Base-by-base conservation (phyloP, 1,140 invertebrate species). In the Pinna nobilis region DNA sequence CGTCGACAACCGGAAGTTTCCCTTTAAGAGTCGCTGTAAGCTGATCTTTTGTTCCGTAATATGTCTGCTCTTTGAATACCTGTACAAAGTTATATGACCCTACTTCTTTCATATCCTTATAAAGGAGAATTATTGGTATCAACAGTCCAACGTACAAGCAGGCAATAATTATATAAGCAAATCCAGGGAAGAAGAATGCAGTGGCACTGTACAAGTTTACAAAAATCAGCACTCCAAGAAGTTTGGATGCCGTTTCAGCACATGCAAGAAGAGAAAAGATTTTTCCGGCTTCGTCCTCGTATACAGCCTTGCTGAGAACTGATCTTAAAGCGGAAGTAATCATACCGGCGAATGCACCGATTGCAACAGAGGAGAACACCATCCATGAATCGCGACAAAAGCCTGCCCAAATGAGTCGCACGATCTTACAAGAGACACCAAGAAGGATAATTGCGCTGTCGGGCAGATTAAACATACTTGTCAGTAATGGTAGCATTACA, bases 191-290 rank as follows among this genome's bases (percentile, higher is more conserved):
- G 20, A 83, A 73, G 39, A 75, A 44, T 2, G 86, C 76, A 0
- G 86, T 86, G 9, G 79, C 84, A 30, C 77, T 81, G 64, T 88
- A 89, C 18, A 88, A 55, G 49, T 79, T 81, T 6, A 84, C 82
- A 74, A 88, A 89, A n/a, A 87, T 81, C 1, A 86, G 66, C 2
- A 82, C 80, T 3, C 87, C 88, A 5, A 88, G 28, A 9, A 89
- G 78, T 44, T 86, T 87, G 0, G 86, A 83, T 1, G 82, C 77
- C 1, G 88, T 88, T 70, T 88, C 87, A 5, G 76, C 82, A 59
- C 82, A 77, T 3, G 84, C 76, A 3, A 86, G 71, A 1, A 89
- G 64, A n/a, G 86, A 81, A 69, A 89, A 89, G 13, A 82, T 78
- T 73, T 87, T 86, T 11, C 84, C 81, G 57, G 74, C 57, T 60